Evolutionary conservation across 2,797 vertebrate species (phyloP).

Genomic region (Tolypeutes matacus): DNA sequence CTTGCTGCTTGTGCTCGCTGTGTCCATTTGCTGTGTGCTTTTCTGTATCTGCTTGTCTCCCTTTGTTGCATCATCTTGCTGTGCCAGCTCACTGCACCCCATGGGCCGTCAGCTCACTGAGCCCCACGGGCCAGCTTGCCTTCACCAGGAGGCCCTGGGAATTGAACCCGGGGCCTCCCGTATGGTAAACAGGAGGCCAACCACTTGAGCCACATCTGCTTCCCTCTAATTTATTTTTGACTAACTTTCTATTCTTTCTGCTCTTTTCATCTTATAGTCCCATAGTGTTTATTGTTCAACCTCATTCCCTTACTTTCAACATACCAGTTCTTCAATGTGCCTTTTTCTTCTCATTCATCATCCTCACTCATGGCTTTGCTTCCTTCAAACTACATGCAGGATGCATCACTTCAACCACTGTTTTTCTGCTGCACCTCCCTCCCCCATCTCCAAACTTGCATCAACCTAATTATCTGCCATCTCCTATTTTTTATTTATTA

Average conservation of each 20-base stretch:
- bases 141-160: too few species aligned
- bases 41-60: too few species aligned
- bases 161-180: too few species aligned
- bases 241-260: not conserved
- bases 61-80: too few species aligned
- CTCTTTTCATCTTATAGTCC: not conserved
- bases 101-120: too few species aligned
- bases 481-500: not conserved
- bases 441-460: not conserved
- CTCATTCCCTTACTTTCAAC: not conserved
- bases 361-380: not conserved
- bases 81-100: too few species aligned
- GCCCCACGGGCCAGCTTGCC: too few species aligned
- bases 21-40: too few species aligned
- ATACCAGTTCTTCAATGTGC: not conserved
- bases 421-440: not conserved
- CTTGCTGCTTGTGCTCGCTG: too few species aligned
- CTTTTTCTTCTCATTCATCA: not conserved
- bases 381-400: not conserved
- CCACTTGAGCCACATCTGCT: too few species aligned
- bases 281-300: not conserved
- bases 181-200: too few species aligned
- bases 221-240: not conserved
- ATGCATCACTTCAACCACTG: not conserved
- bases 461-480: not conserved